Evolutionary conservation across 2,797 vertebrate species (phyloP).

Genomic region (Esox masquinongy): DNA sequence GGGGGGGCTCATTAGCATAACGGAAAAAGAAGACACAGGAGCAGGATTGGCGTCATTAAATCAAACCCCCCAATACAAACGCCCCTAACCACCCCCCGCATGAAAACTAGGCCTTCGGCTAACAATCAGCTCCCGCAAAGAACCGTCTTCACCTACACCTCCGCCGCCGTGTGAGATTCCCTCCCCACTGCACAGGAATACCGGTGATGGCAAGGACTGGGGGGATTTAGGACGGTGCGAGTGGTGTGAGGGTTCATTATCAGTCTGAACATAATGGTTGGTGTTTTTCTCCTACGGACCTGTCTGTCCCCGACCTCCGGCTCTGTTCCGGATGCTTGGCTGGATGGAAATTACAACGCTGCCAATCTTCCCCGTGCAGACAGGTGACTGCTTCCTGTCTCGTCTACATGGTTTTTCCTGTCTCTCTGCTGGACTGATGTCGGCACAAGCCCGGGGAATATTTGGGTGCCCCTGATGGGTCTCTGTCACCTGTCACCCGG

Average conservation of each 20-base stretch:
- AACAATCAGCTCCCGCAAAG: not conserved
- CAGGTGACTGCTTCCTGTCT: conserved; percentile 4
- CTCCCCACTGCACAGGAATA: conserved; percentile 7
- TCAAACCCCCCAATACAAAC: not conserved
- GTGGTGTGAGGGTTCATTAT: not conserved
- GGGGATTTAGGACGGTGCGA: not conserved
- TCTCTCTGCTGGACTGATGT: conserved; percentile 3
- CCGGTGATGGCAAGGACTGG: conserved; percentile 4
- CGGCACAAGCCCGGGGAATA: not conserved
- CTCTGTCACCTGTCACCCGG: no score
- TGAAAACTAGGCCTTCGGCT: not conserved
- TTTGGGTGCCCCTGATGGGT: not conserved
- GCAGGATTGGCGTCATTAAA: not conserved
- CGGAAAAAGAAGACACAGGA: conserved; percentile 21
- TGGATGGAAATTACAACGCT: conserved; percentile 12
- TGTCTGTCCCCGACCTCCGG: not conserved
- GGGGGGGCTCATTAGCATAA: conserved; percentile 48
- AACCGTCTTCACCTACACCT: conserved; percentile 10
- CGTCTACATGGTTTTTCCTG: not conserved
- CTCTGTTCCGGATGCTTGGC: conserved; percentile 8
- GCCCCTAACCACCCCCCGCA: not conserved
- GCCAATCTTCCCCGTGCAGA: conserved; percentile 1
- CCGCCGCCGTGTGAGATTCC: conserved; percentile 13
- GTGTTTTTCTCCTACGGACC: conserved; percentile 3
- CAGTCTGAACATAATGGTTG: conserved; percentile 7